Evolutionary conservation across 2,888 invertebrate genomes (phyloP).

Genomic region (Ochlodes sylvanus): DNA sequence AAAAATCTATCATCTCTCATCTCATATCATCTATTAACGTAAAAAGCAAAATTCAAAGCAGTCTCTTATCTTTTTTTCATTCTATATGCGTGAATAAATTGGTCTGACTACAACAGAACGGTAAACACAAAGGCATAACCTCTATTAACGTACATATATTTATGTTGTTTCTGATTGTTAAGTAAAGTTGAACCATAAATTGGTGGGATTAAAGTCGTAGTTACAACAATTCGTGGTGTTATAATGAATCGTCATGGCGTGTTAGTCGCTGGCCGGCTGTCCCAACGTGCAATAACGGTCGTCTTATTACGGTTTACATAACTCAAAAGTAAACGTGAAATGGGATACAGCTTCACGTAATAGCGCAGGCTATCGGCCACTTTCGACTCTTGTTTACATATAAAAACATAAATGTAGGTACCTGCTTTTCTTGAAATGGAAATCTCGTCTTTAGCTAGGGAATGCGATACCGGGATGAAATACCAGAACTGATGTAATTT

Average conservation of each 20-base stretch:
- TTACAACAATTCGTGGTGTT: slow-evolving; percentile 9
- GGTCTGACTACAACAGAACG: slow-evolving; percentile 4
- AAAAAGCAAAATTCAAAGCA: no score
- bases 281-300: slow-evolving; percentile 48
- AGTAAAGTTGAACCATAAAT: slow-evolving; percentile 19
- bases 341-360: slow-evolving; percentile 43
- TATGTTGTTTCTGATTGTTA: background rate
- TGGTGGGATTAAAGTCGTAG: slow-evolving; percentile 27
- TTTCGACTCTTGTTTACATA: slow-evolving; percentile 32
- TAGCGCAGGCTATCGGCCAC: slow-evolving; percentile 39
- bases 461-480: no score
- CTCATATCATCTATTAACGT: no score
- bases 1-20: no score
- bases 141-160: background rate
- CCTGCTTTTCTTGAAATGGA: no score
- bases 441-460: no score
- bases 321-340: slow-evolving; percentile 53
- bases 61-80: background rate
- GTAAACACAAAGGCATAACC: background rate
- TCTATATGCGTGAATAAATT: slow-evolving; percentile 11
- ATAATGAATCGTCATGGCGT: slow-evolving; percentile 39
- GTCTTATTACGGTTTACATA: slow-evolving; percentile 54
- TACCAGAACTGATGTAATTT: no score
- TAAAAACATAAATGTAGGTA: background rate
- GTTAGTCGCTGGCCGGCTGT: slow-evolving; percentile 43